Base-by-base conservation (phyloP, 2,113 vertebrate species). In the Verasper variegatus region DNA sequence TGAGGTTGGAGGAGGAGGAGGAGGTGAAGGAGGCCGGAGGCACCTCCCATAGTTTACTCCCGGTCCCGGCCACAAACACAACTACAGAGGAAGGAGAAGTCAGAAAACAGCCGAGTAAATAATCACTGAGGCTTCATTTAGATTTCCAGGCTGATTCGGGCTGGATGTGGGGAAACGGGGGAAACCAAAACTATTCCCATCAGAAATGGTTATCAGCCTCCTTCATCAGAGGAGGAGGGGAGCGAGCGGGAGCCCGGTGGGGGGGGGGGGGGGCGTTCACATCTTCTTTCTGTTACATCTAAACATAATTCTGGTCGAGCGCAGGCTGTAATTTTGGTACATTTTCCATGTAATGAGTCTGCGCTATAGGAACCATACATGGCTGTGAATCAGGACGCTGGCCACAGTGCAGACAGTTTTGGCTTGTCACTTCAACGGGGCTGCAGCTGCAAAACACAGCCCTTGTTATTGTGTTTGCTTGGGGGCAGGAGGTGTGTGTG, bases 11-110 rank as follows among this genome's bases (percentile, higher is more conserved):
- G 47, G 86, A 80, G n/a, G 82, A 85, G 27, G 27, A 31, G 18
- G 81, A 86, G 37, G 75, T 31, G 49, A 91, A 84, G 31, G 77
- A 75, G 49, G 78, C 77, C 2, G 66, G 55, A 31, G 93, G 89
- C 51, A 92, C 84, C 45, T 95, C 93, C 93, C 93, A 94, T 6
- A 91, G 80, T 70, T 93, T 93, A 56, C 84, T 94, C 35, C 93
- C 82, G 1, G 84, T 68, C 47, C 86, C 92, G 47, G 86, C 86
- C 37, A 92, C 90, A 74, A 88, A 78, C 58, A 88, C 80, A 52
- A 78, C 93, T 94, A 76, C 37, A 73, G 51, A 15, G 51, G 51
- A 15, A 15, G 51, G 18, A 24, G n/a, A 23, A 69, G 45, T 68
- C 21, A 70, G 47, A 71, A 59, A 76, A 74, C 21, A 68, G 56